Evolutionary conservation across 1,140 invertebrate species (phyloP).

Genomic region (Hormaphis cornu): DNA sequence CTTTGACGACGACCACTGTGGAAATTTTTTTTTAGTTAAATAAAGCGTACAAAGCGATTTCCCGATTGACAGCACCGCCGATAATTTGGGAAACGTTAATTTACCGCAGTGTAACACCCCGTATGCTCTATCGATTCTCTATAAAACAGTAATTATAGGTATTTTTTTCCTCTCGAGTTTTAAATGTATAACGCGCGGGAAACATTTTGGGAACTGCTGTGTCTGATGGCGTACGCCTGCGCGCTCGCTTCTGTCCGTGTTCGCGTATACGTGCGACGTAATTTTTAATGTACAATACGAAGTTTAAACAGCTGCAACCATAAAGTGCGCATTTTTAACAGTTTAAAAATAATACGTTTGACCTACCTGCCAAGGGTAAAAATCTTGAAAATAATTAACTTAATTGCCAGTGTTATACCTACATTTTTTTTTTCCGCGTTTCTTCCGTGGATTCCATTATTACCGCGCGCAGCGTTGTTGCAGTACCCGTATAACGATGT

Average conservation of each 20-base stretch:
- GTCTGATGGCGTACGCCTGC: neutral
- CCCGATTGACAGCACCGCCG: too few relatives aligned
- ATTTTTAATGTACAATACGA: conserved; percentile 13
- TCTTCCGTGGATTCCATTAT: neutral
- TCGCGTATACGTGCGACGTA: neutral
- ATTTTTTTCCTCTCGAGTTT: neutral
- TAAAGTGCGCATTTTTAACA: conserved; percentile 4
- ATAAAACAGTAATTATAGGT: too few relatives aligned
- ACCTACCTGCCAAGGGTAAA: conserved; percentile 11
- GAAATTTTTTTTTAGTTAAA: too few relatives aligned
- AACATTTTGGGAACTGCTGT: neutral
- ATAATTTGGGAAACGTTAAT: too few relatives aligned
- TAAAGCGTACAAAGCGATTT: too few relatives aligned
- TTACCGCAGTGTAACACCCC: too few relatives aligned
- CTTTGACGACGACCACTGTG: too few relatives aligned
- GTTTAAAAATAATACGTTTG: conserved; percentile 18
- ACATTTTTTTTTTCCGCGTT: neutral
- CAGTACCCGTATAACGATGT: too few relatives aligned
- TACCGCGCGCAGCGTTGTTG: too few relatives aligned
- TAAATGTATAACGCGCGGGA: too few relatives aligned
- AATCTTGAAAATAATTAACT: conserved; percentile 17
- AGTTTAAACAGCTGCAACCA: conserved; percentile 5
- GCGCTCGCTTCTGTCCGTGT: neutral
- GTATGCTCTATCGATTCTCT: too few relatives aligned
- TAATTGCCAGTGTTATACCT: neutral